A percentile compares a stretch with the other conserved stretches of the same genome.
Conservation (phyloP, 2,113 vertebrate species). For the Trogon melanurus region DNA sequence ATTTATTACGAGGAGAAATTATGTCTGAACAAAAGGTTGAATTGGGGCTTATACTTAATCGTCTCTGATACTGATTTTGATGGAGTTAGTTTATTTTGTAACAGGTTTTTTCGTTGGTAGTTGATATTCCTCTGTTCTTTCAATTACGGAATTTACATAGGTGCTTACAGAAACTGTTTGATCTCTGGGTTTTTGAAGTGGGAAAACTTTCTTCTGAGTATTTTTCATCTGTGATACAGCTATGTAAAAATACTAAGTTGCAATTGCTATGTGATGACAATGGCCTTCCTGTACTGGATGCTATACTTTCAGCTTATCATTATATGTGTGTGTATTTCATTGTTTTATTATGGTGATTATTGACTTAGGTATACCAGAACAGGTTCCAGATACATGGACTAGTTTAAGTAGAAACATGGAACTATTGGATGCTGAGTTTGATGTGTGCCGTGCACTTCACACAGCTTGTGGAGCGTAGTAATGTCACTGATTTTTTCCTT, state of each 20-base stretch:
- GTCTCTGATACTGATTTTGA: neutral
- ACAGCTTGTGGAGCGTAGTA: neutral
- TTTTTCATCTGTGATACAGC: neutral
- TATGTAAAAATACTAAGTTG: neutral
- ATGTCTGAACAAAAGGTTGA: neutral
- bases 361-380: neutral
- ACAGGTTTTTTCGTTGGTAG: neutral
- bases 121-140: neutral
- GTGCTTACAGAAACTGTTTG: neutral
- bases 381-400: neutral
- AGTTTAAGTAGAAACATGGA: neutral
- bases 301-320: neutral
- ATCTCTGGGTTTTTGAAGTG: neutral
- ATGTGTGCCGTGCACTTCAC: fast-evolving
- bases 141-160: neutral
- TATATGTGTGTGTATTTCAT: neutral
- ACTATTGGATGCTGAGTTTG: neutral
- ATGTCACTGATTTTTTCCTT: neutral
- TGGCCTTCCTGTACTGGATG: neutral
- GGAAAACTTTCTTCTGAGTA: neutral
- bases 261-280: neutral
- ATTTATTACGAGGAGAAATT: neutral
- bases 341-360: neutral
- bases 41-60: neutral
- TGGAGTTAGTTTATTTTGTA: neutral